These are phyloP conservation scores for Labeo calbasu DNA, from an alignment of 2,797 vertebrate genomes.

Conservation along the genomic window DNA sequence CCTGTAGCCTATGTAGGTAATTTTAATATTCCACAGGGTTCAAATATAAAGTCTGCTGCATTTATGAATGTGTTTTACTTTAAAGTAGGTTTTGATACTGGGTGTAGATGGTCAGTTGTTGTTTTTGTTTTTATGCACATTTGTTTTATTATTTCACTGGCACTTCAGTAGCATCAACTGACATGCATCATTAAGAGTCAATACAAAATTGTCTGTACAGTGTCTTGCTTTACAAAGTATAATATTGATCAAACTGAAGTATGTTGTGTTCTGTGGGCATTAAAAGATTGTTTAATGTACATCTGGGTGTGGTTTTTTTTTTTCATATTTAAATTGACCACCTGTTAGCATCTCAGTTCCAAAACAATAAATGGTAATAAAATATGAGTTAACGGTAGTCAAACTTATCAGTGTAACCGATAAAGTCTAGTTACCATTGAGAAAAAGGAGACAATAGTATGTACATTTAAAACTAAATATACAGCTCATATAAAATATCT, in stretches of 20 bases:
- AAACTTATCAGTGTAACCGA: not conserved
- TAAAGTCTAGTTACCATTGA: not conserved
- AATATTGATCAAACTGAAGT: constrained; percentile 41
- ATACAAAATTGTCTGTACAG: constrained; percentile 42
- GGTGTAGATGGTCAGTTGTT: not conserved
- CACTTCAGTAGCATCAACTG: constrained; percentile 31
- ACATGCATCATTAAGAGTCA: not conserved
- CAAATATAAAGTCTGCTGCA: too few species aligned
- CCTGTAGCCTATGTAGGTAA: not conserved
- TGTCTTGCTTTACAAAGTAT: constrained; percentile 51
- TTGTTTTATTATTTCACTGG: not conserved
- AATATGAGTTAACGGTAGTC: not conserved
- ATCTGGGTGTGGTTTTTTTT: not conserved
- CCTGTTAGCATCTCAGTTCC: not conserved
- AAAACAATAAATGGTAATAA: not conserved
- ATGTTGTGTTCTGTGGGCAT: constrained; percentile 60
- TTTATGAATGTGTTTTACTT: not conserved
- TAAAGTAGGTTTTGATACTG: not conserved
- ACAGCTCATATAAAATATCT: not conserved
- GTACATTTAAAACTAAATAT: not conserved
- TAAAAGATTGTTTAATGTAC: constrained; percentile 60
- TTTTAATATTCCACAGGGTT: not conserved
- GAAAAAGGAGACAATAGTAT: not conserved
- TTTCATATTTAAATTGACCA: not conserved
- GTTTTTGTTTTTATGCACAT: constrained; percentile 11